These are phyloP conservation scores for Rhogogaster chlorosoma DNA, from an alignment of 2,888 invertebrate species.

Conservation along the genomic window DNA sequence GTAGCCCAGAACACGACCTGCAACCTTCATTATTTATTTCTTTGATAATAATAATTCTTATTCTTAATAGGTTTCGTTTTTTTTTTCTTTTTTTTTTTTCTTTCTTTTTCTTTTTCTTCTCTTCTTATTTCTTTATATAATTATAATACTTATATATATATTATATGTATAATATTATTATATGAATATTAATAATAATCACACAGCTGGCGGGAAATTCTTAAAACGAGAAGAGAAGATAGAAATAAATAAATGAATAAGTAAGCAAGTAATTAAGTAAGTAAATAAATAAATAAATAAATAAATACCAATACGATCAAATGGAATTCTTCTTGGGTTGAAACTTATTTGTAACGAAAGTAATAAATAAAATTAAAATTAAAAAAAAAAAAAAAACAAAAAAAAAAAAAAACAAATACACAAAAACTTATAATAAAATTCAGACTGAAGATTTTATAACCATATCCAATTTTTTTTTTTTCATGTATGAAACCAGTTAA, in stretches of 20 bases:
- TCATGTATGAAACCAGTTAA: not conserved
- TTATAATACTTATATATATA: too few relatives aligned
- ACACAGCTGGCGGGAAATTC: slow-evolving; percentile 59
- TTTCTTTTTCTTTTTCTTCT: not conserved
- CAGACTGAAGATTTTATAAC: not conserved
- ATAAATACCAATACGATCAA: not conserved
- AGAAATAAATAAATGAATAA: slow-evolving; percentile 16
- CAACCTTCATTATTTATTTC: slow-evolving; percentile 44
- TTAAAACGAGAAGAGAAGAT: slow-evolving; percentile 59
- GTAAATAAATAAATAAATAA: slow-evolving; percentile 28
- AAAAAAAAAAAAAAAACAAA: slow-evolving; percentile 55
- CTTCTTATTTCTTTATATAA: not conserved
- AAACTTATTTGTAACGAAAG: slow-evolving; percentile 66
- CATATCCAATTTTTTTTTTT: not conserved
- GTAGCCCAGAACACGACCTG: not conserved
- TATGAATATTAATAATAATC: slow-evolving; percentile 54
- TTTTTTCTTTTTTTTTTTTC: not conserved
- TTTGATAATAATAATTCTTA: not conserved
- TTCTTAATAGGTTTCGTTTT: slow-evolving; percentile 24
- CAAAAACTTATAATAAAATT: not conserved
- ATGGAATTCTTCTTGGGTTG: slow-evolving; percentile 40
- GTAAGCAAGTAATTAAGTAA: slow-evolving; percentile 1
- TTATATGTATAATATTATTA: not conserved
- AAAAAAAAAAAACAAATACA: slow-evolving; percentile 2
- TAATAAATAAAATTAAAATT: slow-evolving; percentile 59